Evolutionary conservation across 1,140 invertebrate genomes (phyloP), one percentile per base, ranked within the genome.

Genomic region (Procambarus clarkii): DNA sequence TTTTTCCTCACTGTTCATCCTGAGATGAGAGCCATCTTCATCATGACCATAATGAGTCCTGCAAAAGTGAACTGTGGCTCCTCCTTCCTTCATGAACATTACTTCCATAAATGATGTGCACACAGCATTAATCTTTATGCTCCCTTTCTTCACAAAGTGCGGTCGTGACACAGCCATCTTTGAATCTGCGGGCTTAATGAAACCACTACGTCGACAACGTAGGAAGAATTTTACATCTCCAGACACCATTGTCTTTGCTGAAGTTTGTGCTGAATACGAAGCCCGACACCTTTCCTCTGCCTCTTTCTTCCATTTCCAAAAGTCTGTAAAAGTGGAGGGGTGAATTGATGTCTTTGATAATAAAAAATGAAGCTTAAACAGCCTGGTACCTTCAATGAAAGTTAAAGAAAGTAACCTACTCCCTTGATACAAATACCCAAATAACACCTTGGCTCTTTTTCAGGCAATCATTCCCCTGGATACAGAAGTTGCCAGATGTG

Each of bases 51-150:
- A 90, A 34, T 90, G 88, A 24, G 88, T 90, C 48, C 82, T 76
- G 54, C 88, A 90, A 48, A 90, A 90, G 71, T 90, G 71, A 48
- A 90, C 88, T 48, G 71, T 48, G 21, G 88, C 88, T n/a, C 88
- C 88, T n/a, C 88, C 88, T 46, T 78, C 88, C 45, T 45, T 84
- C 13, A 58, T 24, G 58, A 90, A 90, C 9, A 46, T 83, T n/a
- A 76, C 88, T 46, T 77, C 80, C 88, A 90, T 90, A 34, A 90
- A 90, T 50, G 88, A 90, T 0, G 88, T 90, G 74, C 88, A 90
- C 50, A 90, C 74, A 24, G 81, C 88, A 77, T 90, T 90, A n/a
- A 90, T 90, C 74, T 90, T 90, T 45, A 78, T 76, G 18, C 88
- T 90, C 7, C 60, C n/a, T 71, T 74, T 85, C 60, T 71, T 79